Evolutionary conservation across 1,140 invertebrate species (phyloP), one percentile per base, ranked within the genome.

Genomic region (Aphidius ervi): DNA sequence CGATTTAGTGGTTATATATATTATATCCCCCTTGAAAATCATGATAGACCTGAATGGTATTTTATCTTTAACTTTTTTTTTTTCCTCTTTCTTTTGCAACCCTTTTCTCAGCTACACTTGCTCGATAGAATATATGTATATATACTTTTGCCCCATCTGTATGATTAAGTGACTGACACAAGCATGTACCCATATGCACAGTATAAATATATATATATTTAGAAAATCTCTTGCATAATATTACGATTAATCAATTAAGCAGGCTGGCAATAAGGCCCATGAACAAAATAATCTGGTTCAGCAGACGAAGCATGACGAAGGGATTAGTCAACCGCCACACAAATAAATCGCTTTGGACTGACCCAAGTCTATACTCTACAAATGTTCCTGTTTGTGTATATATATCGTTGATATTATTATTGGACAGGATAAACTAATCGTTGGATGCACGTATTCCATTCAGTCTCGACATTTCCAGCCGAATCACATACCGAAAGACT

Each of bases 271-370:
- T 58, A 56, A 23, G 23, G 31, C 46, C 46, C n/a, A 48, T 50
- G 42, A 41, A 9, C 45, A 31, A 39, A 57, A 55, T 56, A 64
- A 70, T 66, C 61, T 62, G 65, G 63, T 65, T 67, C 61, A 31
- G 58, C 53, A 55, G 41, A 62, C 48, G 56, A 45, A 63, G 47
- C 41, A 56, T 64, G 59, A 64, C 61, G 67, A 68, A 72, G 63
- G 68, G 70, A 75, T 75, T 74, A 75, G 70, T 71, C 68, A 68
- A 69, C 63, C 67, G 66, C 67, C 62, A 68, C 23, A 31, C 66
- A 69, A 68, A 73, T 75, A 75, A 74, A 75, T 75, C 72, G 74
- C 66, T 46, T 58, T 55, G 41, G 41, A 37, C 56, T 42, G 46
- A 57, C 37, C 55, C 37, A 42, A 46, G 16, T 31, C 45, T 56